Percentiles rank a stretch among this genome's conserved stretches.
These are phyloP conservation scores for Cheirogaleus major DNA, from an alignment of 2,797 vertebrate species.

Conservation along the genomic window DNA sequence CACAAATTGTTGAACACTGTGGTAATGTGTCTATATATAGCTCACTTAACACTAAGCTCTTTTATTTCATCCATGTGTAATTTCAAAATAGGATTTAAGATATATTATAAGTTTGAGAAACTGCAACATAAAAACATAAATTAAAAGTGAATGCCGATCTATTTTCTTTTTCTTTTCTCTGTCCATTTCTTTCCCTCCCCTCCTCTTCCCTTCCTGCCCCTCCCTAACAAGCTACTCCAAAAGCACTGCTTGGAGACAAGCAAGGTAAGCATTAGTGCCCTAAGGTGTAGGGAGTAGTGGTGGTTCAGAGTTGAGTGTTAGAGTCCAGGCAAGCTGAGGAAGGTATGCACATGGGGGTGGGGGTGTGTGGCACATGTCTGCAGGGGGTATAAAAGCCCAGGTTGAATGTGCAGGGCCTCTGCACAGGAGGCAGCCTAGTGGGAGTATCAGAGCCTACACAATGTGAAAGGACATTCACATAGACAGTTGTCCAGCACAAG, in stretches of 20 bases:
- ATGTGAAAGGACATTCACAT: not conserved
- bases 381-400: not conserved
- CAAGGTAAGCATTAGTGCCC: no score
- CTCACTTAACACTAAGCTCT: not conserved
- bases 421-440: not conserved
- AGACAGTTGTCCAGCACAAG: not conserved
- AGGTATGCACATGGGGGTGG: fast-evolving
- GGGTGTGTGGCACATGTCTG: not conserved
- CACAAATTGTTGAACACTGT: not conserved
- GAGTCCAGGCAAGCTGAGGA: not conserved
- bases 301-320: not conserved
- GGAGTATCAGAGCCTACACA: not conserved
- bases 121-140: not conserved
- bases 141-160: not conserved
- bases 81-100: not conserved
- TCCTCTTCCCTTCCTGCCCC: not conserved
- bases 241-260: not conserved
- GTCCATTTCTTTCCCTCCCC: not conserved
- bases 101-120: not conserved
- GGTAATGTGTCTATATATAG: not conserved
- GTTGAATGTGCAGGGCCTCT: not conserved
- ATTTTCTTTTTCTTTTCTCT: not conserved
- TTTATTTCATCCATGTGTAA: not conserved
- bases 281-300: fast-evolving
- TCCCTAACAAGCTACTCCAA: no score